phyloP scores from a whole-genome alignment of 2,888 invertebrate species.

The Drosophila histrio region DNA sequence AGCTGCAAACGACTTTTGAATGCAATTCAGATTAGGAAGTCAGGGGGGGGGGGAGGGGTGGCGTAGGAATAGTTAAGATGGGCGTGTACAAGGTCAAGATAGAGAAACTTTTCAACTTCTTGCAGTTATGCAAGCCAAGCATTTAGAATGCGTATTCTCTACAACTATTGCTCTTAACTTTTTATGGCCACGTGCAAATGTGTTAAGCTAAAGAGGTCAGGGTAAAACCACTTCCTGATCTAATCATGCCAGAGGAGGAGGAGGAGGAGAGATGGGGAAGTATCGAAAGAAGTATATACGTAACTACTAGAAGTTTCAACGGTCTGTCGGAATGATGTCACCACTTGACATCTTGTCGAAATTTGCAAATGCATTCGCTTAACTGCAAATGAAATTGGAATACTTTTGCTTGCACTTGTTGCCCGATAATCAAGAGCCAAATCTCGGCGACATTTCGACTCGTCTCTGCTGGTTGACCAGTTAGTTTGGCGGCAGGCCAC shows the following conservation, averaged over 20 bases:
- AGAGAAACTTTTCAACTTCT: constrained; percentile 33
- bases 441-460: constrained; percentile 22
- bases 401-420: constrained; percentile 66
- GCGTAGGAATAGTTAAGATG: not conserved
- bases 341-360: constrained; percentile 27
- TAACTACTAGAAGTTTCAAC: not conserved
- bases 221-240: constrained; percentile 53
- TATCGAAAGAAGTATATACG: too few relatives aligned
- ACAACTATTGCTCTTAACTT: constrained; percentile 33
- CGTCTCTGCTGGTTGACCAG: constrained; percentile 12
- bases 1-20: constrained; percentile 35
- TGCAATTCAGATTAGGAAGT: not conserved
- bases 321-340: constrained; percentile 20
- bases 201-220: constrained; percentile 67
- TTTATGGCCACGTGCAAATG: constrained; percentile 69
- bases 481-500: constrained; percentile 53
- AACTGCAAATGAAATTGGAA: constrained; percentile 39
- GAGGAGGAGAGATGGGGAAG: not conserved
- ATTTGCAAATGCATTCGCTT: constrained; percentile 26
- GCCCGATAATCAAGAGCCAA: constrained; percentile 38
- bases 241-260: constrained; percentile 32
- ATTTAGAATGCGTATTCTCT: constrained; percentile 22
- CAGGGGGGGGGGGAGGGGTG: too few relatives aligned
- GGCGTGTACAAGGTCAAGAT: constrained; percentile 65
- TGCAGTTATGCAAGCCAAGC: constrained; percentile 70